A percentile compares a stretch with the other conserved stretches of the same genome.
Evolutionary conservation across 2,113 vertebrate genomes (phyloP).

Genomic region (Cathartes aura): DNA sequence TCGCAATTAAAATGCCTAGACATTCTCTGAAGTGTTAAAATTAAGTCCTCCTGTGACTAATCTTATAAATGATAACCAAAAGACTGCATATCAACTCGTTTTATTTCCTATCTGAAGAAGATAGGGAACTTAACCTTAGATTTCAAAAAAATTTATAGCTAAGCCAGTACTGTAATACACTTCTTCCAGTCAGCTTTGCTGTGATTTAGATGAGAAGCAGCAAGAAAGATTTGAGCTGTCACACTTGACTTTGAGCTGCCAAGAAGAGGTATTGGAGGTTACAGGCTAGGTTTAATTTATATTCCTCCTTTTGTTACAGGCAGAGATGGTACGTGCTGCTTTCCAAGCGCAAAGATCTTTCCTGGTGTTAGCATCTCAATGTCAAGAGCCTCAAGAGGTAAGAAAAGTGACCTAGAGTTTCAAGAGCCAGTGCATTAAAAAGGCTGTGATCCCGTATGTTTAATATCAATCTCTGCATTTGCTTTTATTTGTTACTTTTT

Average conservation of each 20-base stretch:
- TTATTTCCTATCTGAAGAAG: not conserved
- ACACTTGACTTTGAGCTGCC: conserved; percentile 45
- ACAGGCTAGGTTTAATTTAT: conserved; percentile 18
- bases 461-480: not conserved
- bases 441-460: not conserved
- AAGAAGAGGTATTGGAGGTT: not conserved
- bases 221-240: conserved; percentile 28
- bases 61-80: not conserved
- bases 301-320: conserved; percentile 77
- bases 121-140: not conserved
- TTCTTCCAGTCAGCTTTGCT: not conserved
- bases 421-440: not conserved
- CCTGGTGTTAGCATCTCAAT: conserved; percentile 86
- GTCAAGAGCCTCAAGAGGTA: conserved; percentile 93
- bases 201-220: conserved; percentile 28
- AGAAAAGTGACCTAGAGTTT: conserved; percentile 6
- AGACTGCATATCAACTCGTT: not conserved
- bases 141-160: not conserved
- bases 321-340: conserved; percentile 90
- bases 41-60: not conserved
- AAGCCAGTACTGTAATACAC: not conserved
- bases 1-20: not conserved
- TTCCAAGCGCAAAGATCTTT: conserved; percentile 90
- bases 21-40: not conserved
- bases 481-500: not conserved